phyloP scores from a whole-genome alignment of 1,140 invertebrate species.

The Drosophila miranda region DNA sequence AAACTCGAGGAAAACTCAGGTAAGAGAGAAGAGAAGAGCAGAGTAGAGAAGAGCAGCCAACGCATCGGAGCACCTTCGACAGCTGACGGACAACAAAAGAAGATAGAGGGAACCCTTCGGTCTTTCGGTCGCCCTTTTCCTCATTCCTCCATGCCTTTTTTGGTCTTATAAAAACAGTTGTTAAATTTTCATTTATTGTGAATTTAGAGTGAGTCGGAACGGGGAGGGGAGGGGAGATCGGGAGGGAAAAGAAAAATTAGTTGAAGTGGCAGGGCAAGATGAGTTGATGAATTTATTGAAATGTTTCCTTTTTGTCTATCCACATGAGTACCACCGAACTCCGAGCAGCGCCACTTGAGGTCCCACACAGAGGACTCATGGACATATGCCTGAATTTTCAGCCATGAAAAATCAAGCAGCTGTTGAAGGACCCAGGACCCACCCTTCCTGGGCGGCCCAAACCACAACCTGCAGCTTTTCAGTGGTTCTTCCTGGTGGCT shows the following conservation, averaged over 20 bases:
- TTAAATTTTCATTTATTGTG: conserved; percentile 78
- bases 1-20: conserved; percentile 29
- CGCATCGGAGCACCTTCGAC: conserved; percentile 43
- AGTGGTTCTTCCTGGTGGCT: conserved; percentile 24
- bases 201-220: conserved; percentile 53
- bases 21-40: neutral
- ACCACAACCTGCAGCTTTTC: conserved; percentile 37
- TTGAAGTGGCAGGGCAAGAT: conserved; percentile 61
- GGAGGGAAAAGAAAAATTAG: conserved; percentile 51
- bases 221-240: neutral
- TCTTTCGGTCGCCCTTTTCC: conserved; percentile 2
- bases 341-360: conserved; percentile 37
- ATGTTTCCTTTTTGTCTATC: conserved; percentile 56
- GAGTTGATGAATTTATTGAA: conserved; percentile 74
- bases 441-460: conserved; percentile 14
- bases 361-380: conserved; percentile 7
- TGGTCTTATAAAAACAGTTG: conserved; percentile 67
- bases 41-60: neutral
- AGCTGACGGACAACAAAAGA: conserved; percentile 52
- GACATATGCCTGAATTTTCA: conserved; percentile 66
- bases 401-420: conserved; percentile 69
- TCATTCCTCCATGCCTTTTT: neutral
- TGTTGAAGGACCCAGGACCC: conserved; percentile 35
- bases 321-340: too few species aligned
- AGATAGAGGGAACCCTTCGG: conserved; percentile 32